Evolutionary conservation across 2,113 vertebrate species (phyloP).

Genomic region (Laterallus jamaicensis): DNA sequence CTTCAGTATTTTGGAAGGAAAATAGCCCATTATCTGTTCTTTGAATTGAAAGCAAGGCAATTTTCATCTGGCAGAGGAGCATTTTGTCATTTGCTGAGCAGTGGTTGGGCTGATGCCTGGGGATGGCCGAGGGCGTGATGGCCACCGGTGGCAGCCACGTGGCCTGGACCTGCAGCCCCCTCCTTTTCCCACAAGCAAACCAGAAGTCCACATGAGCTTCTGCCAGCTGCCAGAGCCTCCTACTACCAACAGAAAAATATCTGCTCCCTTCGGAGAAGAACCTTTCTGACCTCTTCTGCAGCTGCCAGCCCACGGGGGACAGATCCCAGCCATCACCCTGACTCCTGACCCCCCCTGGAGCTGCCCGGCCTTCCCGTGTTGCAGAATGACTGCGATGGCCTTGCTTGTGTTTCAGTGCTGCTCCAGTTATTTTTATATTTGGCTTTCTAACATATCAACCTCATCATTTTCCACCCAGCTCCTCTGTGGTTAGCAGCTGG

Average conservation of each 20-base stretch:
- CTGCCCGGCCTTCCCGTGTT: neutral
- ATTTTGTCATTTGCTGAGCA: slow-evolving; percentile 2
- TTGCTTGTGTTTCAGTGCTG: neutral
- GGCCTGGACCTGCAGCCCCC: neutral
- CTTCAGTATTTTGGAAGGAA: slow-evolving; percentile 5
- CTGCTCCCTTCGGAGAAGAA: neutral
- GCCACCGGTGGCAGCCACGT: neutral
- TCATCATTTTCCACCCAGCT: neutral
- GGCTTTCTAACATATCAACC: neutral
- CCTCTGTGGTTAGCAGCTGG: neutral
- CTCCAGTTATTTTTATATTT: neutral
- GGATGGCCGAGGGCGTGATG: fast-evolving
- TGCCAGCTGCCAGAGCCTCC: slow-evolving; percentile 16
- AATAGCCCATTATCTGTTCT: slow-evolving; percentile 45
- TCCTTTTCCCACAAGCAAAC: neutral
- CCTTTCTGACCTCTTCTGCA: neutral
- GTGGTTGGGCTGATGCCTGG: neutral
- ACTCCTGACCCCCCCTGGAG: neutral
- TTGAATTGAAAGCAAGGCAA: slow-evolving; percentile 20
- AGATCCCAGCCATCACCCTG: neutral
- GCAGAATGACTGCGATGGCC: neutral
- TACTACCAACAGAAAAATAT: neutral
- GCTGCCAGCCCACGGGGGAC: slow-evolving; percentile 34
- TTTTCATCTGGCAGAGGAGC: neutral
- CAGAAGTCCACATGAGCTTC: neutral